These are phyloP conservation scores for Corydoras maculifer DNA, from an alignment of 2,113 vertebrate species.

Conservation along the genomic window DNA sequence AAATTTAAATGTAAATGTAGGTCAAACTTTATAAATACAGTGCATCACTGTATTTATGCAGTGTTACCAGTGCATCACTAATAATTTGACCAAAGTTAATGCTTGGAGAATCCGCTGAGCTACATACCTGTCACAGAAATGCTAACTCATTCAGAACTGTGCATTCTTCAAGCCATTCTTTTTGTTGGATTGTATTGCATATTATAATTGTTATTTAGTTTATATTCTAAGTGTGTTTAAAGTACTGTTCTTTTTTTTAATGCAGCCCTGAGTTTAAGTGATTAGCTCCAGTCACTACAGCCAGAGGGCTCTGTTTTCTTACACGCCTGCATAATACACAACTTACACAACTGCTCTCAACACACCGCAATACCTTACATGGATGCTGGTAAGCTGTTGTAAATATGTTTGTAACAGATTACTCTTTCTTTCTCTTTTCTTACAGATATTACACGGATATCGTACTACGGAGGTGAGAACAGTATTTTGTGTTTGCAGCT, in stretches of 20 bases:
- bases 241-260: neutral
- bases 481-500: too few species aligned
- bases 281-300: constrained; percentile 5
- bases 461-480: constrained; percentile 75
- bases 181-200: too few species aligned
- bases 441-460: constrained; percentile 80
- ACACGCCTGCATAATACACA: neutral
- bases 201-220: too few species aligned
- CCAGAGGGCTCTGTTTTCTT: constrained; percentile 35
- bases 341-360: neutral
- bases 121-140: too few species aligned
- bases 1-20: too few species aligned
- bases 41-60: too few species aligned
- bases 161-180: too few species aligned
- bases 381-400: constrained; percentile 5
- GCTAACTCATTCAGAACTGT: too few species aligned
- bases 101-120: too few species aligned
- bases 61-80: too few species aligned
- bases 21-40: too few species aligned
- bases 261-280: neutral
- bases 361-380: constrained; percentile 23
- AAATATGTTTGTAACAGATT: constrained; percentile 3
- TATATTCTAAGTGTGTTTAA: neutral
- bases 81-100: too few species aligned
- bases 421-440: constrained; percentile 46